These are phyloP conservation scores for Hozukius guyotensis DNA, from an alignment of 2,797 vertebrate genomes.

Conservation along the genomic window DNA sequence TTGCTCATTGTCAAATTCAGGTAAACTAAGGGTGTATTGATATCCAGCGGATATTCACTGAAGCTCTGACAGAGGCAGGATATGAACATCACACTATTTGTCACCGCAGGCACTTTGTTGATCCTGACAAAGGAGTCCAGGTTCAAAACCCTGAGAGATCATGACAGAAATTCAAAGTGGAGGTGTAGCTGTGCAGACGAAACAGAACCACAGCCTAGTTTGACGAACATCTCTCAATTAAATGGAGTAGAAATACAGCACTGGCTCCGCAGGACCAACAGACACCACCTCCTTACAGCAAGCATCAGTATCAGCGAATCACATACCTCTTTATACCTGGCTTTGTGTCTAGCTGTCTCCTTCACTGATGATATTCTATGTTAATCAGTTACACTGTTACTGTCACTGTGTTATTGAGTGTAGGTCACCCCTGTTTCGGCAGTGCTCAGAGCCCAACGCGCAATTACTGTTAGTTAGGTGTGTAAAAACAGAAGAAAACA, in stretches of 20 bases:
- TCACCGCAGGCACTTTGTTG: constrained; percentile 40
- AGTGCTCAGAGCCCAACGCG: neutral
- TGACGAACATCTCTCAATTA: constrained; percentile 1
- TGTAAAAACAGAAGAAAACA: neutral
- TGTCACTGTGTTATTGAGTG: neutral
- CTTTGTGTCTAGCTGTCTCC: neutral
- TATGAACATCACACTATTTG: constrained; percentile 27
- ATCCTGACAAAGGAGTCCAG: constrained; percentile 34
- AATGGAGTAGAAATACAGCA: constrained; percentile 15
- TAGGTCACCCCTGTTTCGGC: neutral
- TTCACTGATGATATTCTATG: neutral
- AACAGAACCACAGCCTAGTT: constrained; percentile 3
- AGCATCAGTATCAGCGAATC: neutral
- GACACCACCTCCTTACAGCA: neutral
- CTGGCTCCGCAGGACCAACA: neutral
- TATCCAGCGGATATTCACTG: constrained; percentile 9
- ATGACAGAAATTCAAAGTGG: constrained; percentile 36
- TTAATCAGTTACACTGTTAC: neutral
- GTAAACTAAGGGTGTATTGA: constrained; percentile 4
- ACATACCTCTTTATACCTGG: neutral
- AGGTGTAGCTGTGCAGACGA: constrained; percentile 18
- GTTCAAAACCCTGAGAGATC: constrained; percentile 35
- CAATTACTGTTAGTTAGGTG: neutral
- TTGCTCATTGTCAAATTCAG: neutral
- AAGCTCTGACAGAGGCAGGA: constrained; percentile 17